Evolutionary conservation across 2,888 invertebrate genomes (phyloP).

Genomic region (Dysmachus trigonus): DNA sequence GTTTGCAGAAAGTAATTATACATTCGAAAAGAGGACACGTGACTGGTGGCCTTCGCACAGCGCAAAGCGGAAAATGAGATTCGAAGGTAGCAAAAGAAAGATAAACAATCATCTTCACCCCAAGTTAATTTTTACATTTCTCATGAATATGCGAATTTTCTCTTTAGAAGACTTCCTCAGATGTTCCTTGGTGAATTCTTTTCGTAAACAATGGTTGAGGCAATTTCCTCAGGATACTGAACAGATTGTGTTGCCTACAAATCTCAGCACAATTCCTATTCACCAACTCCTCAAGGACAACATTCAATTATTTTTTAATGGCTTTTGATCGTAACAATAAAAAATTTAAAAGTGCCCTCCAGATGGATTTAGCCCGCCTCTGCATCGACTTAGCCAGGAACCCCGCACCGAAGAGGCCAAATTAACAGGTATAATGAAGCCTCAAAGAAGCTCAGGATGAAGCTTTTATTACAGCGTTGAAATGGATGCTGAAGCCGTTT

Average conservation of each 20-base stretch:
- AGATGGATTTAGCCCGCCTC: background rate
- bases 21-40: background rate
- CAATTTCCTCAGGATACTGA: background rate
- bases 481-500: background rate
- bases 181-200: background rate
- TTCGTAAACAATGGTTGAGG: background rate
- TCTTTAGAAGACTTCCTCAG: background rate
- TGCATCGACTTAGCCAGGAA: background rate
- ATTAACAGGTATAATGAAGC: conserved; percentile 25
- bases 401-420: background rate
- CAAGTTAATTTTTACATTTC: background rate
- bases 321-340: conserved; percentile 31
- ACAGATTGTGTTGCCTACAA: background rate
- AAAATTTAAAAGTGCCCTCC: conserved; percentile 25
- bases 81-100: background rate
- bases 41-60: background rate
- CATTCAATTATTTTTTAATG: conserved; percentile 26
- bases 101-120: background rate
- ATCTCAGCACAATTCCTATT: background rate
- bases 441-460: conserved; percentile 15
- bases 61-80: background rate
- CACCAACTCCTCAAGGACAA: conserved; percentile 3
- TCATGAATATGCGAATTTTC: background rate
- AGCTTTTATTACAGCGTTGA: conserved; percentile 2
- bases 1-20: background rate